Evolutionary conservation across 2,888 invertebrate species (phyloP), one percentile per base, ranked within the genome.

Genomic region (Galeruca laticollis): DNA sequence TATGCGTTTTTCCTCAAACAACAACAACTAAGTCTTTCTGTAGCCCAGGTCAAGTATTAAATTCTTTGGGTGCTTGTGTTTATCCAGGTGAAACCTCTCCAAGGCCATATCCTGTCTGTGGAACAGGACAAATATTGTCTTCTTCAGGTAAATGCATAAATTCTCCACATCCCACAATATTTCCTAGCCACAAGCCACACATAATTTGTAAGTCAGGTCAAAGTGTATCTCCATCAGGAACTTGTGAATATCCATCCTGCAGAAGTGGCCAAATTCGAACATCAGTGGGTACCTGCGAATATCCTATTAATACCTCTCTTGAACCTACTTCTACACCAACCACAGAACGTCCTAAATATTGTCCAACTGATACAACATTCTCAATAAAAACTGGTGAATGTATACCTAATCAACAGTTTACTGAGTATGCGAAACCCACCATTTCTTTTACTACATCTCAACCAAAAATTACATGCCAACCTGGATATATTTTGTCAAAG

Each of bases 361-460:
- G 68, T 60, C 68, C 68, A 33, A 54, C 60, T 26, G 70, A 67
- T 20, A 51, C 37, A 21, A 18, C 11, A 69, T 35, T 21, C 57
- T 35, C 65, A 35, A n/a, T 61, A 9, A 13, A 31, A 26, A 47
- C 62, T 10, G 69, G 65, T 6, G 11, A 59, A 40, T 56, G 60
- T 60, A n/a, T n/a, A 31, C 52, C 52, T 5, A 52, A 26, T n/a
- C n/a, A 52, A 52, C 52, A 52, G 21, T 47, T 61, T 21, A 61
- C 70, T 43, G 69, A 68, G 15, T 81, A 79, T 66, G 52, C 56
- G 13, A 73, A 56, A 63, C 71, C 77, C 18, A 73, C 76, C 26
- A 75, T 76, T 35, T 47, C 73, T 20, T 72, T 70, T 52, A 31
- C 35, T 60, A 60, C 47, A 21, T 2, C 43, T 15, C n/a, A 47